Base-by-base conservation (phyloP, 2,113 vertebrate species). In the Silurus glanis region DNA sequence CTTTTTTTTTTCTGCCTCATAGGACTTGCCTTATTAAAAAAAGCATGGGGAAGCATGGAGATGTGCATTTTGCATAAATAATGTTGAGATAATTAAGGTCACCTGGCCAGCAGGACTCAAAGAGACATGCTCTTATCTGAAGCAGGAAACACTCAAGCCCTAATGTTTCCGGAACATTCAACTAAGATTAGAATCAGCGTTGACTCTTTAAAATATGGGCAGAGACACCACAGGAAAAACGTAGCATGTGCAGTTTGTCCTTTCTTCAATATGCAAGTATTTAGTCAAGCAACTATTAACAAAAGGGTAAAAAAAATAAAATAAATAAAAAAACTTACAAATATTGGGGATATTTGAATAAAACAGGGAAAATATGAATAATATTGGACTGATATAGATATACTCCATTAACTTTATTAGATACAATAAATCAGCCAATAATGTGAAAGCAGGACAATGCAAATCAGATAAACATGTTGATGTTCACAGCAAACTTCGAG, bases 1-100 rank as follows among this genome's bases (percentile, higher is more conserved):
- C 7, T 79, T 72, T 55, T 64, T 76, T 21, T 37, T 49, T 78
- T 87, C 83, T 81, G 14, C 47, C 17, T 80, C 23, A 72, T 49
- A 81, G 75, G 78, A 78, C 86, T 61, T 37, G 84, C 56, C 69
- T 80, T 83, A 58, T 72, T 82, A 84, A 13, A 88, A 88, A 90
- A 91, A 90, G 74, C 9, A 83, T 47, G n/a, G 13, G 67, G 37
- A 37, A 62, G 53, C 61, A 86, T 56, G 59, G 81, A 61, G 61
- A 84, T 89, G 93, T 88, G 90, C 28, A 85, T 92, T 93, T 92
- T 93, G 93, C 93, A 92, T 93, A 91, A 95, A 91, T 92, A 94
- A 95, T 91, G 89, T 88, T 89, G 83, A 90, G 87, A 85, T 87
- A 85, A 85, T 88, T 90, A 95, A 94, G 94, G 94, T 95, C 93